Percentiles rank a stretch among this genome's conserved stretches.
phyloP scores from a whole-genome alignment of 2,113 vertebrate genomes.

The Onychostoma macrolepis region DNA sequence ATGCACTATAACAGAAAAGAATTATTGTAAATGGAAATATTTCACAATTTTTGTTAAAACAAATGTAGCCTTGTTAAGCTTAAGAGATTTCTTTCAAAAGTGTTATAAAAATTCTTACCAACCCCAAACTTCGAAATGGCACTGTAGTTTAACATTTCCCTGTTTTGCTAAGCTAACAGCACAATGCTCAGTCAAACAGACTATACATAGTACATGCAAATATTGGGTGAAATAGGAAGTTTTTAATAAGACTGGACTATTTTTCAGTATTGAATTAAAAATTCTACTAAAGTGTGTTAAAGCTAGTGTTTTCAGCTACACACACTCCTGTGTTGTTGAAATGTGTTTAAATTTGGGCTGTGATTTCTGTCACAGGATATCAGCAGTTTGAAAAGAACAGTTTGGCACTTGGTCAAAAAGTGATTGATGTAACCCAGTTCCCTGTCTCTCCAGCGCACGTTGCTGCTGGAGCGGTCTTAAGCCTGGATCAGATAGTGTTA shows the following conservation, averaged over 20 bases:
- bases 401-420: background rate
- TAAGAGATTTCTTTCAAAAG: too few relatives aligned
- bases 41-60: background rate
- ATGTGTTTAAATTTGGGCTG: background rate
- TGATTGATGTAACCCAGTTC: background rate
- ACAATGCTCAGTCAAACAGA: background rate
- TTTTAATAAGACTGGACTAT: background rate
- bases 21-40: background rate
- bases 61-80: background rate
- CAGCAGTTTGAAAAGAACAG: background rate
- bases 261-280: background rate
- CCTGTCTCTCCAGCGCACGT: background rate
- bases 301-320: background rate
- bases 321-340: background rate
- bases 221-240: background rate
- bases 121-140: background rate
- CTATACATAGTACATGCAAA: background rate
- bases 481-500: conserved; percentile 14
- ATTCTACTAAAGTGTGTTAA: background rate
- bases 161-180: background rate
- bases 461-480: conserved; percentile 1
- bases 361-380: background rate
- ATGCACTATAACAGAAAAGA: background rate
- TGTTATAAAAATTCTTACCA: background rate
- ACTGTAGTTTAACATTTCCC: background rate